Evolutionary conservation across 2,888 invertebrate species (phyloP).

Genomic region (Eupeodes luniger): DNA sequence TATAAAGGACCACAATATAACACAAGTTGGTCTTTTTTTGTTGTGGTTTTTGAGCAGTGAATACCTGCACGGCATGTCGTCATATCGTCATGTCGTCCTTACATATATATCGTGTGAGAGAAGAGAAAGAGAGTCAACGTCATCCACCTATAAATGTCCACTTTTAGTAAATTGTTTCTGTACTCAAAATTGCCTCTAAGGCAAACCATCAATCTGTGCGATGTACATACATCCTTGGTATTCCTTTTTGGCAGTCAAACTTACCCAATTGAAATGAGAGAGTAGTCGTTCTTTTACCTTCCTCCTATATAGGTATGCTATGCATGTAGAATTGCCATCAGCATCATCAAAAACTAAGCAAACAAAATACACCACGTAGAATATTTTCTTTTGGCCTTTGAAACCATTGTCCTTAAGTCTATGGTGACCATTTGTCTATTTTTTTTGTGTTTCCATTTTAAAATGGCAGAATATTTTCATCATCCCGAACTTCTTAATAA

Average conservation of each 20-base stretch:
- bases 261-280: constrained; percentile 44
- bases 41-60: not conserved
- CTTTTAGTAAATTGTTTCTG: constrained; percentile 24
- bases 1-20: too few species aligned
- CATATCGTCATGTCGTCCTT: not conserved
- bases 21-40: not conserved
- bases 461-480: too few species aligned
- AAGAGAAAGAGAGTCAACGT: not conserved
- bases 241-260: constrained; percentile 33
- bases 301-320: too few species aligned
- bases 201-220: constrained; percentile 29
- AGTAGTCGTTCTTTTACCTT: not conserved
- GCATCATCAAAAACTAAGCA: constrained; percentile 21
- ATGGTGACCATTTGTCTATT: constrained; percentile 1
- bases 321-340: constrained; percentile 42
- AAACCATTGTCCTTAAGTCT: not conserved
- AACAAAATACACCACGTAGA: constrained; percentile 30
- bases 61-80: constrained; percentile 14
- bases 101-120: too few species aligned
- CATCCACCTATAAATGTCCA: constrained; percentile 36
- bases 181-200: constrained; percentile 18
- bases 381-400: constrained; percentile 13
- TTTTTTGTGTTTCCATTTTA: too few species aligned
- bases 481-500: too few species aligned
- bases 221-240: not conserved